Evolutionary conservation across 2,797 vertebrate genomes (phyloP), one percentile per base, ranked within the genome.

Genomic region (Sorex maritimensis): DNA sequence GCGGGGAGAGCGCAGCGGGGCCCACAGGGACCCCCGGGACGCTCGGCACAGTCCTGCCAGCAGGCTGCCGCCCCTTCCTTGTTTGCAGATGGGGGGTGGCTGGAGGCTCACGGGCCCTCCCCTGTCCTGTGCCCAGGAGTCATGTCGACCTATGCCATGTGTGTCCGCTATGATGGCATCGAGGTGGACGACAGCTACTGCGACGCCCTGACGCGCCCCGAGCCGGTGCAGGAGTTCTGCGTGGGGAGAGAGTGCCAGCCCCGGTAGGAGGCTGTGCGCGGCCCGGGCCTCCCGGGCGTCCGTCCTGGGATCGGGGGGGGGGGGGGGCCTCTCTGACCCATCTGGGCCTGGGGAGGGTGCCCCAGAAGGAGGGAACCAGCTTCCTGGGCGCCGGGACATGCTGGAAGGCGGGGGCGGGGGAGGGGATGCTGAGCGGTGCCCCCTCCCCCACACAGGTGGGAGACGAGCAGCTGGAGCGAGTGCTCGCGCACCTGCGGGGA

Each of bases 391-490:
- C 58, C 49, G 6, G 58, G 58, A 21, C 58, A 19, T 19, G 4
- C 21, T 21, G 58, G 14, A 61, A 34, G 9, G 26, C 30, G 46
- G 71, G 19, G 61, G 87, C n/a, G 46, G 15, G 71, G 19, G 1
- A 15, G 6, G 30, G n/a, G 30, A 15, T 34, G 34, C 8, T 6
- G 65, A 28, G 68, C 58, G 0, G 0, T 14, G 46, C 19, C 21
- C 26, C 41, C 19, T 15, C 26, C 41, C 23, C 5, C 67, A 28
- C 1, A 0, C 97, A 99, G 99, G 96, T 99, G 99, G 99, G 99
- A 99, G 98, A 99, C 99, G 0, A 99, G 99, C 98, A 99, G 99
- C 98, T 99, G 99, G 99, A 99, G 99, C 0, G 99, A 99, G 97
- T 99, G 99, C 77, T 99, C 99, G 0, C 98, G 99, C 46, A 99